Evolutionary conservation across 2,797 vertebrate species (phyloP), one percentile per base, ranked within the genome.

Genomic region (Staurois parvus): DNA sequence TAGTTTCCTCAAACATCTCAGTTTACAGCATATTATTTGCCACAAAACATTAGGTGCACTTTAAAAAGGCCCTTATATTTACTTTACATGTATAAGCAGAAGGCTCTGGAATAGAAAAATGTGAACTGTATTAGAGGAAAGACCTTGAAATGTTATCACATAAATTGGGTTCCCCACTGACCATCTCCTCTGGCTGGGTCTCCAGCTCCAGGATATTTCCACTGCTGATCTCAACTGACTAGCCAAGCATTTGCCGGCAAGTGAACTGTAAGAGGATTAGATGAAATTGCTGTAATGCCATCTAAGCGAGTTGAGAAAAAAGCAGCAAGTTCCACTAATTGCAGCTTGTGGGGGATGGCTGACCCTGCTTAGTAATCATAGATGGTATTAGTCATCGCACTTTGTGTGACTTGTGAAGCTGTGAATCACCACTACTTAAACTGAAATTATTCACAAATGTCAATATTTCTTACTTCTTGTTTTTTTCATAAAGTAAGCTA

Each of bases 181-280:
- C 24, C 13, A 40, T 26, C 32, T 30, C 21, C 26, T 62, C 19
- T 69, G 4, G 26, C 28, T 21, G 2, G 15, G 28, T 26, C 42
- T 30, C 21, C 10, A 66, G 13, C 34, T 26, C 3, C 6, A 32
- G 21, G 40, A 79, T 34, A 37, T 67, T 85, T 73, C 56, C 69
- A 74, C n/a, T 62, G 19, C 69, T 73, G 56, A 66, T 66, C 11
- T 67, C 76, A 72, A 34, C 17, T 59, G 28, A 85, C 17, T n/a
- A 28, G 40, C 69, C 69, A 12, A 10, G 34, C 64, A 73, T 79
- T 59, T 64, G 52, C n/a, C 79, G 67, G 70, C 62, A 28, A 74
- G 75, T 40, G 28, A 67, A 42, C 68, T 72, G n/a, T 70, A 76
- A 81, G 79, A 81, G 78, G 78, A 76, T 81, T 85, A 62, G 68